Base-by-base conservation (phyloP, 1,140 invertebrate genomes). In the Anthonomus grandis region DNA sequence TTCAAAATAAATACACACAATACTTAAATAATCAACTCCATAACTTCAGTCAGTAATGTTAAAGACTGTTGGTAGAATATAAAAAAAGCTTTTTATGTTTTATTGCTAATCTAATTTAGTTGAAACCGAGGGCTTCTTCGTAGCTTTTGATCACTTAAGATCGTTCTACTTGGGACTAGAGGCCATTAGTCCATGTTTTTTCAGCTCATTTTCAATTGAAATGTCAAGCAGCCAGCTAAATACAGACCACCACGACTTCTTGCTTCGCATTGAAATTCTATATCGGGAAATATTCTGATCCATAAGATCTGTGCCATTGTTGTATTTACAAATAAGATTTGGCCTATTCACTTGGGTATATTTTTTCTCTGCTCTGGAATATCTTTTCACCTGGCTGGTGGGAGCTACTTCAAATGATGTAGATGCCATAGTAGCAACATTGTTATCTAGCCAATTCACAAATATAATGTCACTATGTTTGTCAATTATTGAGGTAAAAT, bases 221-320 rank as follows among this genome's bases (percentile, higher is more conserved):
- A 66, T 61, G 62, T 70, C 64, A 42, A 70, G 23, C 44, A 65
- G 39, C 46, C 66, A 67, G 34, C 64, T 71, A 60, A 68, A 71
- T 54, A 72, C 52, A 50, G 63, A 66, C 57, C 62, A 66, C 63
- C 55, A 69, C 66, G 70, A 71, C 60, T 70, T 71, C 50, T 63
- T 59, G 62, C 69, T 57, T 64, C 72, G 70, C 53, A 57, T 24
- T 61, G 63, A 64, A 72, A 68, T 64, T 72, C 72, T n/a, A n/a
- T n/a, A n/a, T n/a, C n/a, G n/a, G n/a, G n/a, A n/a, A n/a, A n/a
- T n/a, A n/a, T n/a, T n/a, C 66, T 72, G 57, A 64, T 73, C 70
- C 64, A 67, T 65, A 41, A 62, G 64, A 65, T 73, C 70, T 45
- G 68, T 52, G 6, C 63, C 70, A 62, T 52, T 65, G 57, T 73